Conservation (phyloP, 2,888 invertebrate genomes). For the Zootermopsis nevadensis region DNA sequence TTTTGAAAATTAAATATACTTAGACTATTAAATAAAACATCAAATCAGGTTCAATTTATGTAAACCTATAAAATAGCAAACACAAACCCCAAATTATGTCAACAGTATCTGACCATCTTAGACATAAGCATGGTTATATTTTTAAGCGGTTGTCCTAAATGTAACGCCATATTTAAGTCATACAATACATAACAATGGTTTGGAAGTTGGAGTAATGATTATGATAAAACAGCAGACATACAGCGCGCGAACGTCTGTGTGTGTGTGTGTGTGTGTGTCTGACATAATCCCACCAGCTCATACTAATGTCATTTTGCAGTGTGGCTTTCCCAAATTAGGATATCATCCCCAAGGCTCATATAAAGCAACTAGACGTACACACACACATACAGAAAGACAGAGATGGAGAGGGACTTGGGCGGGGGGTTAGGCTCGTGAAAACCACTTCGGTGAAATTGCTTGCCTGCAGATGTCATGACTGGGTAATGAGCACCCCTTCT, state of each 20-base stretch:
- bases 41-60: too few species aligned
- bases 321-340: conserved; percentile 49
- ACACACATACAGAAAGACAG: conserved; percentile 12
- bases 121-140: too few species aligned
- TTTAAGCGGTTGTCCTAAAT: too few species aligned
- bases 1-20: too few species aligned
- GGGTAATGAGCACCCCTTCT: conserved; percentile 60
- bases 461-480: conserved; percentile 64
- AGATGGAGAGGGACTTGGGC: conserved; percentile 11
- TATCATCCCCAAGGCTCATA: conserved; percentile 48
- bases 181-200: neutral
- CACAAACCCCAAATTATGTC: too few species aligned
- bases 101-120: too few species aligned
- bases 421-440: conserved; percentile 55
- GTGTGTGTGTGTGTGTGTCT: neutral
- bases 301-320: conserved; percentile 48
- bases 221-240: neutral
- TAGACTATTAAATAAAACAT: too few species aligned
- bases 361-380: conserved; percentile 45
- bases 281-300: conserved; percentile 43
- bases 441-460: conserved; percentile 64
- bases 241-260: too few species aligned
- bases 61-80: too few species aligned
- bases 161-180: too few species aligned
- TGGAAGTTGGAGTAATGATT: neutral